Conservation (phyloP, 2,888 invertebrate genomes). For the Pyrrhia umbra region DNA sequence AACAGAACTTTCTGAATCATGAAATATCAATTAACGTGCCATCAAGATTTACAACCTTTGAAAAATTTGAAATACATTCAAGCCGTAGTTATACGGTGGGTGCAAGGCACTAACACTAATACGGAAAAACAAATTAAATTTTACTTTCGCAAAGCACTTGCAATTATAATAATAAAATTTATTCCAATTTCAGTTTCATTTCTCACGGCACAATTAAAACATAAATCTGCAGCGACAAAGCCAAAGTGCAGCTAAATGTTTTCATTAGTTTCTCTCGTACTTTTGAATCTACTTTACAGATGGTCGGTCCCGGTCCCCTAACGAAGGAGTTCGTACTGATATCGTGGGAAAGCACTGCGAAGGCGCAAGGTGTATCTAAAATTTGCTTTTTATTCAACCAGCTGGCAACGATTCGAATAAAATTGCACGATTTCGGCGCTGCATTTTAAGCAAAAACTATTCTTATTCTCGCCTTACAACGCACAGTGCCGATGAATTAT, state of each 20-base stretch:
- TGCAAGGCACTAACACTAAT: constrained; percentile 15
- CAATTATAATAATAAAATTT: constrained; percentile 58
- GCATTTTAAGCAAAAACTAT: constrained; percentile 71
- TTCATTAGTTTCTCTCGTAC: constrained; percentile 67
- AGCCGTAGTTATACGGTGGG: too few species aligned
- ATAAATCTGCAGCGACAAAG: constrained; percentile 63
- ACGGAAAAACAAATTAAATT: constrained; percentile 34
- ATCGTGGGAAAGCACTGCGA: constrained; percentile 75
- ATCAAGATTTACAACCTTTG: too few species aligned
- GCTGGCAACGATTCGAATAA: constrained; percentile 52
- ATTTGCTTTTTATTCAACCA: constrained; percentile 75
- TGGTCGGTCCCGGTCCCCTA: constrained; percentile 46
- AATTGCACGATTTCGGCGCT: constrained; percentile 71
- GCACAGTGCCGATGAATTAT: constrained; percentile 35
- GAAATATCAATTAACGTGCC: too few species aligned
- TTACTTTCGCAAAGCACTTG: constrained; percentile 42
- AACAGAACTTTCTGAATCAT: background rate
- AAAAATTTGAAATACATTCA: too few species aligned
- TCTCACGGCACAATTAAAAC: constrained; percentile 55
- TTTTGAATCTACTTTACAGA: constrained; percentile 61
- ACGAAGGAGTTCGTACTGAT: constrained; percentile 59
- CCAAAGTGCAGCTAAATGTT: constrained; percentile 65
- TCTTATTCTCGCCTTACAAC: constrained; percentile 63
- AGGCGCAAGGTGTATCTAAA: constrained; percentile 76
- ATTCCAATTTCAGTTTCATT: constrained; percentile 55